Conservation (phyloP, 2,888 invertebrate species). For the Crocallis elinguaria region DNA sequence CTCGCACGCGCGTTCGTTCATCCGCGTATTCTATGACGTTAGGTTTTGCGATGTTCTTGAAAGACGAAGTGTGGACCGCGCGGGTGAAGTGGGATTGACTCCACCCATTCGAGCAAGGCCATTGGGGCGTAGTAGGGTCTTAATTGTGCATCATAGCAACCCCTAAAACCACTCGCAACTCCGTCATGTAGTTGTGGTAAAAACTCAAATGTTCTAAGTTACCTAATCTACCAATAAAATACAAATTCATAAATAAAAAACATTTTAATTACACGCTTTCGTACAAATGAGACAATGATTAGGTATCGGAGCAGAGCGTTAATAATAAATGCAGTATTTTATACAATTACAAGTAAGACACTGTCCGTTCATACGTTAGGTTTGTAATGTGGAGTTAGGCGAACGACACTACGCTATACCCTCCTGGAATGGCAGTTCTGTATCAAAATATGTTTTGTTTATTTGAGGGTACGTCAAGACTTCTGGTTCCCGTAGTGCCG, state of each 20-base stretch:
- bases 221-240: constrained; percentile 18
- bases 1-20: no score
- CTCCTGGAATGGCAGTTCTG: constrained; percentile 9
- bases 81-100: no score
- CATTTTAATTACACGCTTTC: constrained; percentile 59
- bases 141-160: no score
- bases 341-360: constrained; percentile 27
- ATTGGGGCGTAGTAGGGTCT: no score
- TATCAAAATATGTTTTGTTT: constrained; percentile 2
- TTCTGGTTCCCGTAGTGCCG: background rate
- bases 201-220: no score
- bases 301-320: constrained; percentile 40
- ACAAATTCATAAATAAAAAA: constrained; percentile 65
- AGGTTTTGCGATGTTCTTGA: no score
- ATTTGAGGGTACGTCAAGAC: constrained; percentile 1
- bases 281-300: constrained; percentile 50
- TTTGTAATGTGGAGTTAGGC: constrained; percentile 10
- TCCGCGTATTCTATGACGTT: no score
- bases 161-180: no score
- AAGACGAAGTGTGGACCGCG: no score
- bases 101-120: no score
- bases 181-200: no score
- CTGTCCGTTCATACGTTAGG: constrained; percentile 23
- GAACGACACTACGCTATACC: constrained; percentile 2
- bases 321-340: constrained; percentile 60